phyloP scores from a whole-genome alignment of 2,888 invertebrate genomes.

The Amphipyra tragopoginis region DNA sequence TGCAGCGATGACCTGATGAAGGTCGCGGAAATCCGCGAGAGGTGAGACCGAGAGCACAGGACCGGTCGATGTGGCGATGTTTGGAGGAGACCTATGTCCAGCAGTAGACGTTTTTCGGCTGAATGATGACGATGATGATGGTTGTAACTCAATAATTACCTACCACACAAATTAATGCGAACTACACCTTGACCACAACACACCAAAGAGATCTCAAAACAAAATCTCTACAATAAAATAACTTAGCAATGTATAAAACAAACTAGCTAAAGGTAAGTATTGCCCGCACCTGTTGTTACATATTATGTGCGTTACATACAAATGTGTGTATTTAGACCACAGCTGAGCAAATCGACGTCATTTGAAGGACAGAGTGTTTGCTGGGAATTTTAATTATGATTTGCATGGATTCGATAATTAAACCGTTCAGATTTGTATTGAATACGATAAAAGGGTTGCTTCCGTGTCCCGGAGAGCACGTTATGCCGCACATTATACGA shows the following conservation, averaged over 20 bases:
- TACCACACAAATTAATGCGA: too few relatives aligned
- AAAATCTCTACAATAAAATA: slow-evolving; percentile 35
- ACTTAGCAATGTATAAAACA: slow-evolving; percentile 24
- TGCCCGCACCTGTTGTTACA: slow-evolving; percentile 56
- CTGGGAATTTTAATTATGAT: slow-evolving; percentile 44
- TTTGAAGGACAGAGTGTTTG: slow-evolving; percentile 62
- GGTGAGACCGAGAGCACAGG: too few relatives aligned
- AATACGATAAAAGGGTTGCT: not conserved
- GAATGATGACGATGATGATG: too few relatives aligned
- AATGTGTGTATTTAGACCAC: slow-evolving; percentile 78
- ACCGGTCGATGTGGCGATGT: too few relatives aligned
- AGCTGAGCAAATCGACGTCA: slow-evolving; percentile 81
- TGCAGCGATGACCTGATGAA: too few relatives aligned
- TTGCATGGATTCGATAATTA: slow-evolving; percentile 38
- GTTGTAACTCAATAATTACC: too few relatives aligned
- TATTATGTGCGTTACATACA: slow-evolving; percentile 54
- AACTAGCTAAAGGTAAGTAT: slow-evolving; percentile 34
- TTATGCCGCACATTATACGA: too few relatives aligned
- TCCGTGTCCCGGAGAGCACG: too few relatives aligned
- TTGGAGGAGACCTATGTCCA: too few relatives aligned
- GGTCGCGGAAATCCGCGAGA: too few relatives aligned
- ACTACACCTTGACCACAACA: too few relatives aligned
- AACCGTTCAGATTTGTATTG: slow-evolving; percentile 8
- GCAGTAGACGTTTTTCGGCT: too few relatives aligned
- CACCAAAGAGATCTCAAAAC: slow-evolving; percentile 3